Evolutionary conservation across 2,797 vertebrate genomes (phyloP).

Genomic region (Allobates femoralis): DNA sequence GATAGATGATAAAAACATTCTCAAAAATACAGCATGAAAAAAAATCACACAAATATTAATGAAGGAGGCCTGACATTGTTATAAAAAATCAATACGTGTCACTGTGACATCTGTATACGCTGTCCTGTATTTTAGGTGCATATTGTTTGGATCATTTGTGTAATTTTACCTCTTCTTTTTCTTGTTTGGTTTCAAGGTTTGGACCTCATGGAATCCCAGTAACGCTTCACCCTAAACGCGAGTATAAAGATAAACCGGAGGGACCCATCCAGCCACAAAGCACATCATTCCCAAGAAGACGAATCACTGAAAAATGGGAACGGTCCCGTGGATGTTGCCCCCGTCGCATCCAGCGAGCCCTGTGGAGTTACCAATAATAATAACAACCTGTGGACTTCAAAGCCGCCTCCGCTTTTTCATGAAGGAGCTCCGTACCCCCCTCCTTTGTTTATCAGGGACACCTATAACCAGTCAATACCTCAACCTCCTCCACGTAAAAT

Average conservation of each 20-base stretch:
- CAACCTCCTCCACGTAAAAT: slow-evolving; percentile 97
- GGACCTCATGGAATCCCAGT: slow-evolving; percentile 91
- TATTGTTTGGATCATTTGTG: background rate
- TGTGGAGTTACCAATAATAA: slow-evolving; percentile 68
- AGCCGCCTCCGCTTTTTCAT: slow-evolving; percentile 94
- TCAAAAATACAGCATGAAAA: no score
- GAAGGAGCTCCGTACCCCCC: slow-evolving; percentile 96
- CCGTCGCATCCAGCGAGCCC: slow-evolving; percentile 71
- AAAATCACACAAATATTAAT: no score
- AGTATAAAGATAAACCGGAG: slow-evolving; percentile 84
- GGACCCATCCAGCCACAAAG: slow-evolving; percentile 85
- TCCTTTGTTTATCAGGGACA: slow-evolving; percentile 99
- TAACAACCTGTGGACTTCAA: slow-evolving; percentile 84
- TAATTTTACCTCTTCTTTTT: background rate
- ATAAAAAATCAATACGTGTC: no score
- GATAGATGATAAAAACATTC: no score
- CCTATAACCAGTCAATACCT: slow-evolving; percentile 98
- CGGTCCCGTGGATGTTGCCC: slow-evolving; percentile 69
- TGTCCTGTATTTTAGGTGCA: no score
- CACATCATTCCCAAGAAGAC: slow-evolving; percentile 81
- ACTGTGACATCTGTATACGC: no score
- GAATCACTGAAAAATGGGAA: slow-evolving; percentile 68
- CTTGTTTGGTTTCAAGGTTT: slow-evolving; percentile 79
- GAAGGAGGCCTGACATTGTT: no score
- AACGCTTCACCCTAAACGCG: slow-evolving; percentile 88